These are phyloP conservation scores for Spongia lamella DNA, from an alignment of 37 sponge, comb jelly and placozoan species.

Conservation along the genomic window DNA sequence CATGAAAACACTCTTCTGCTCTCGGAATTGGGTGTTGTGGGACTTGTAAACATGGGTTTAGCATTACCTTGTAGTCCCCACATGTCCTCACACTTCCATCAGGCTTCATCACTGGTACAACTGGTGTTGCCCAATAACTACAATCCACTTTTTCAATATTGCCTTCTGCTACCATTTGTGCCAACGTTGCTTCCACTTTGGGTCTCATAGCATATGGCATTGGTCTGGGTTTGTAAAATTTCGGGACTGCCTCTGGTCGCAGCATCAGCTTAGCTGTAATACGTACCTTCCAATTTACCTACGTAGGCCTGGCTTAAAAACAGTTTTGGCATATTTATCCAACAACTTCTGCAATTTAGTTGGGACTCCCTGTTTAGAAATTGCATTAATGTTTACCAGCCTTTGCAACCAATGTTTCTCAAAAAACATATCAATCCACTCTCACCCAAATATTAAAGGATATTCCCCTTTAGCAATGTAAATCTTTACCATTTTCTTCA, in stretches of 20 bases:
- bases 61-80: slow-evolving; percentile 36
- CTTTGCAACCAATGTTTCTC: too few species aligned
- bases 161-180: slow-evolving; percentile 1
- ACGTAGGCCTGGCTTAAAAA: too few species aligned
- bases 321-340: too few species aligned
- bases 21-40: slow-evolving; percentile 32
- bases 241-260: slow-evolving; percentile 1
- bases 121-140: slow-evolving; percentile 41
- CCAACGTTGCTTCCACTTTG: background rate
- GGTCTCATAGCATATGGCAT: slow-evolving; percentile 11
- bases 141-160: slow-evolving; percentile 10
- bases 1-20: slow-evolving; percentile 17
- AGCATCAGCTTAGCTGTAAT: slow-evolving; percentile 4
- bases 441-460: too few species aligned
- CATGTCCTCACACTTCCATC: slow-evolving; percentile 26
- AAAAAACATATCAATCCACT: too few species aligned
- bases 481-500: too few species aligned
- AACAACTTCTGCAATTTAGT: too few species aligned
- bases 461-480: too few species aligned
- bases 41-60: slow-evolving; percentile 20
- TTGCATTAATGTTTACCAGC: too few species aligned
- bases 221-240: slow-evolving; percentile 19
- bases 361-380: too few species aligned
- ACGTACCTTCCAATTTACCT: too few species aligned
- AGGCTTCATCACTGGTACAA: slow-evolving; percentile 33